These are phyloP conservation scores for Sebastes aleutianus DNA, from an alignment of 2,797 vertebrate species.

Conservation along the genomic window DNA sequence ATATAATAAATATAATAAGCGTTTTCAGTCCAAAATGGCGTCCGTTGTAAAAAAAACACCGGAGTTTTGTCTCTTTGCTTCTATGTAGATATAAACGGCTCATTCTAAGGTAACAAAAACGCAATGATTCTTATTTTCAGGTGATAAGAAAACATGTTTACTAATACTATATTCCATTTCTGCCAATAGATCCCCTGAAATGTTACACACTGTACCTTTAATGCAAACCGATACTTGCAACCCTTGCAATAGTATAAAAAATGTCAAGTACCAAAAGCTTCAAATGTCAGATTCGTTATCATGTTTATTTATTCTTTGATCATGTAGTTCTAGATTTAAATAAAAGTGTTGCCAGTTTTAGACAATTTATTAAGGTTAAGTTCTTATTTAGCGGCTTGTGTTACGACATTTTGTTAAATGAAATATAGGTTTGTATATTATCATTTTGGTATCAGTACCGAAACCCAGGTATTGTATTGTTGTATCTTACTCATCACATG, in stretches of 20 bases:
- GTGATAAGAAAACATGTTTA: neutral
- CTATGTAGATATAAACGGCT: too few relatives aligned
- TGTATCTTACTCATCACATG: neutral
- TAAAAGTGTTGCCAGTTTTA: neutral
- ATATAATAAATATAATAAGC: too few relatives aligned
- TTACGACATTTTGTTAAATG: neutral
- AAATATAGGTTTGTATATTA: neutral
- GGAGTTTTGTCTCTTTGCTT: too few relatives aligned
- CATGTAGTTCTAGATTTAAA: neutral
- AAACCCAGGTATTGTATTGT: too few relatives aligned
- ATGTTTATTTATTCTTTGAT: neutral
- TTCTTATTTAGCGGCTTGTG: neutral
- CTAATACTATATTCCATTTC: neutral
- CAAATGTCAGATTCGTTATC: neutral
- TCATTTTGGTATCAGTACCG: neutral
- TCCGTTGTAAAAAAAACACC: too few relatives aligned
- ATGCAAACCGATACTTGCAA: neutral
- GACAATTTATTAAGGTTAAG: neutral
- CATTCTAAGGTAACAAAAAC: neutral
- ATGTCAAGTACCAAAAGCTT: neutral
- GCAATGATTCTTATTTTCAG: neutral
- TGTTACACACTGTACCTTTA: neutral
- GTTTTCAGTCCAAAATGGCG: too few relatives aligned
- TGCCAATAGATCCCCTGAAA: neutral
- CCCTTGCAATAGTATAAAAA: neutral